These are phyloP conservation scores for Apis mellifera DNA, from an alignment of 1,140 invertebrate species.

Conservation along the genomic window Amel_HAv3.1 CM009931.2:4979001-4979500, in stretches of 20 bases:
- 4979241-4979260: not conserved
- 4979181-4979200: not conserved
- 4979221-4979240: slow-evolving; percentile 23
- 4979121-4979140: slow-evolving; percentile 56
- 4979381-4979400: too few species aligned
- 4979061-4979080: slow-evolving; percentile 25
- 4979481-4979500: too few species aligned
- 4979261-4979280: too few species aligned
- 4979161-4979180: slow-evolving; percentile 69
- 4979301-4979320: too few species aligned
- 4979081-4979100: slow-evolving; percentile 24
- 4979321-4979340: too few species aligned
- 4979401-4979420: too few species aligned
- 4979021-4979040: slow-evolving; percentile 70
- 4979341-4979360: too few species aligned
- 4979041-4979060: slow-evolving; percentile 73
- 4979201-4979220: slow-evolving; percentile 33
- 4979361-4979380: too few species aligned
- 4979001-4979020: slow-evolving; percentile 23
- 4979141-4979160: slow-evolving; percentile 73
- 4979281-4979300: too few species aligned
- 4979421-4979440: too few species aligned
- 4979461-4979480: too few species aligned
- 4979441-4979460: too few species aligned
- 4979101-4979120: slow-evolving; percentile 25